Base-by-base conservation (phyloP, 1,140 invertebrate genomes). In the Calosoma granatense region DNA sequence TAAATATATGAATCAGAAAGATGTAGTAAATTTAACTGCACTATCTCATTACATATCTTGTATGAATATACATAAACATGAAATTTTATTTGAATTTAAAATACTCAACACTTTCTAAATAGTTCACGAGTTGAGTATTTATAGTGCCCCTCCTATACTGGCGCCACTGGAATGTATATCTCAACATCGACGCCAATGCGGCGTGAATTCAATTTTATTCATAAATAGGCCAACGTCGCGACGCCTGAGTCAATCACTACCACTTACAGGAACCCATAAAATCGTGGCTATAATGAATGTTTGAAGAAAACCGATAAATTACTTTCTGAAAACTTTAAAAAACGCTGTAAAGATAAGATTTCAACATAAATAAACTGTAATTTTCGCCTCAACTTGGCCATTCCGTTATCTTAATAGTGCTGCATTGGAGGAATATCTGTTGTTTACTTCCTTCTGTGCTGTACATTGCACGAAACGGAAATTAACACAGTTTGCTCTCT, bases 331-430 rank as follows among this genome's bases (percentile, higher is more conserved):
- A 47, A 47, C 6, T 47, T 47, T 12, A 47, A 47, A 47, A 17
- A 12, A 47, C 15, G 41, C 17, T 47, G 9, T 47, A 47, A 47
- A 47, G 41, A 47, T 47, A 47, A 47, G 41, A 47, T 47, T 47
- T 17, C 6, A 11, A 47, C 41, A 17, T 47, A 47, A 21, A 51
- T 30, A 57, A 57, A 53, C 19, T 54, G 22, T 41, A 53, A 53
- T 54, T 22, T 26, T 57, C 23, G 51, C 52, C 36, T 51, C 52
- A 57, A 57, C 56, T 51, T 54, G 51, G 51, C 56, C 36, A 57
- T 53, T 57, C 51, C 23, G 51, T 53, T 57, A 57, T 57, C 56
- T 57, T 57, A 57, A 57, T 57, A 53, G 56, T 53, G 30, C 22
- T 39, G 56, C 36, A 57, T 57, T 57, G 56, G 52, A 26, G 41